phyloP scores from a whole-genome alignment of 1,140 invertebrate species.

The Apolygus lucorum region DNA sequence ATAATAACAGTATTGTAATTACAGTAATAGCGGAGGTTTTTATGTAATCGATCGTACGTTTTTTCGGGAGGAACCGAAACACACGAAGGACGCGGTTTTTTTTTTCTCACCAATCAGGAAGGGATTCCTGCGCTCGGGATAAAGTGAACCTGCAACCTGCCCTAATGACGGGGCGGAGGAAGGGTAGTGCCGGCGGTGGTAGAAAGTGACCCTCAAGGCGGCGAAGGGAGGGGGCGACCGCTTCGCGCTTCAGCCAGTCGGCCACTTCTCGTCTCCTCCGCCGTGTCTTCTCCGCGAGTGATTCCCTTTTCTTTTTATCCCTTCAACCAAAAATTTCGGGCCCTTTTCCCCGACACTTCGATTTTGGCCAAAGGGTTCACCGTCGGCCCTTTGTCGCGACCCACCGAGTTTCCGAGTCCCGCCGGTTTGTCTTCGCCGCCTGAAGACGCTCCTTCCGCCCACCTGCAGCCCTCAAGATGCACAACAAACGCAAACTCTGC shows the following conservation, averaged over 20 bases:
- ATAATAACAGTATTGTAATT: no score
- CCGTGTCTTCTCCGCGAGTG: background rate
- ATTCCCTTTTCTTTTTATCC: background rate
- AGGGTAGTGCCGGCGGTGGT: background rate
- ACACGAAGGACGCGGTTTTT: background rate
- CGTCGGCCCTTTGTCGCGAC: no score
- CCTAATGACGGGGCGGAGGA: background rate
- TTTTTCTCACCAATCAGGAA: no score
- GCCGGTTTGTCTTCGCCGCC: background rate
- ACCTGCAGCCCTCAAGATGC: slow-evolving; percentile 27
- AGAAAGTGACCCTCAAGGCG: background rate
- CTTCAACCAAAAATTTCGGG: background rate
- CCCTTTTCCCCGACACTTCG: no score
- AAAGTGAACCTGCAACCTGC: no score
- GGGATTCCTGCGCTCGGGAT: background rate
- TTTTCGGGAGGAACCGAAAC: background rate
- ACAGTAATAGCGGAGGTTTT: no score
- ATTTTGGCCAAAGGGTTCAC: no score
- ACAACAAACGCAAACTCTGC: slow-evolving; percentile 33
- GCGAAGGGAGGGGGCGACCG: background rate
- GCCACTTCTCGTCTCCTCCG: background rate
- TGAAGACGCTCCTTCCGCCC: background rate
- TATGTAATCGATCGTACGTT: no score
- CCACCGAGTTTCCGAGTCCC: background rate
- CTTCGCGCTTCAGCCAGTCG: background rate